Percentiles rank a stretch among this genome's conserved stretches.
Conservation (phyloP, 30 jellyfish, hydroid and myxozoan genomes). For the Catostylus mosaicus region DNA sequence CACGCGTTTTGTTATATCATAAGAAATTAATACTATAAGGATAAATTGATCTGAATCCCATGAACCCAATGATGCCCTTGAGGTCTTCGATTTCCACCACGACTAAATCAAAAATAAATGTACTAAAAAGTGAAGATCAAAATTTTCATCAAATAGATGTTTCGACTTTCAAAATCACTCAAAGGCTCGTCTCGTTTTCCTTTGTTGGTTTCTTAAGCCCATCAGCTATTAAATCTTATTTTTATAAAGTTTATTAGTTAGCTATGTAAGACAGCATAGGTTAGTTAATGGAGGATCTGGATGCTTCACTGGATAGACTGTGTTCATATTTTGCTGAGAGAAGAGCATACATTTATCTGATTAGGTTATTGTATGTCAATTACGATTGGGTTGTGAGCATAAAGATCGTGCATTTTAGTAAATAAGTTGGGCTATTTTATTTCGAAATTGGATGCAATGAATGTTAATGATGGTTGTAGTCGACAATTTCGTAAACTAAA, state of each 20-base stretch:
- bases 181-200: conserved; percentile 16
- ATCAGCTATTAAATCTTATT: conserved; percentile 2
- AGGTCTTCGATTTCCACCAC: too few species aligned
- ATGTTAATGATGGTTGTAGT: not conserved
- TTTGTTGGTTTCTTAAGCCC: conserved; percentile 43
- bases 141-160: too few species aligned
- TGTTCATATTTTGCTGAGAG: not conserved
- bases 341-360: not conserved
- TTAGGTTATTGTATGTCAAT: conserved; percentile 3
- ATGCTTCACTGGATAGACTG: conserved; percentile 59
- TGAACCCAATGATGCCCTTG: too few species aligned
- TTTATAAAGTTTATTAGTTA: conserved; percentile 16
- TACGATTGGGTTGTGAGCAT: conserved; percentile 31
- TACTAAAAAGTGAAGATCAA: too few species aligned
- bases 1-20: too few species aligned
- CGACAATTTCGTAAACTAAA: conserved; percentile 4
- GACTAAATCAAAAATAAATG: too few species aligned
- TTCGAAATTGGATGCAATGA: not conserved
- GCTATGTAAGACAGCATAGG: conserved; percentile 16
- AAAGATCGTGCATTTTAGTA: not conserved
- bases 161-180: too few species aligned
- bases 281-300: not conserved
- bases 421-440: conserved; percentile 12
- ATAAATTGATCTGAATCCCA: too few species aligned
- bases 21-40: too few species aligned